Base-by-base conservation (phyloP, 2,797 vertebrate species). In the Labeo calbasu region DNA sequence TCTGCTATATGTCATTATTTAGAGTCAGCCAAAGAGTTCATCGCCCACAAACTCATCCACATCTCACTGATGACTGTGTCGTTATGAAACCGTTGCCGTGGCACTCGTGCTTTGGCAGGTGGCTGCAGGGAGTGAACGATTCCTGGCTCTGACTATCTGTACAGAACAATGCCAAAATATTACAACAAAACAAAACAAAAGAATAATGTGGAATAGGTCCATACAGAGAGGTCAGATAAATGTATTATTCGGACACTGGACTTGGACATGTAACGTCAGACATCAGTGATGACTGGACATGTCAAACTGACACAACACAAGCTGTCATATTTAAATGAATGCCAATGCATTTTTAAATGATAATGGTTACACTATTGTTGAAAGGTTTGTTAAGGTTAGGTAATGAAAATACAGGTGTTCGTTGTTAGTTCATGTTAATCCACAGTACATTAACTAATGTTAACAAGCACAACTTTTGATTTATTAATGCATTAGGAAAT, bases 1-100 rank as follows among this genome's bases (percentile, higher is more conserved):
- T 88, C 86, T 87, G 82, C 86, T 82, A 55, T 59, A 75, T 77
- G 84, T 53, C 79, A 87, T 87, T 82, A 89, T 78, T 81, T 84
- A 69, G 66, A 77, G 43, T 81, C 75, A 85, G 83, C 81, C 77
- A 36, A 88, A 78, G 59, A 86, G 84, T 83, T 83, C 82, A 77
- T 77, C 59, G 76, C 82, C 79, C 84, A 84, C 65, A 84, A 77
- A 63, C 63, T 57, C 77, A 32, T 79, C 78, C 55, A 43, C 78
- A 76, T 77, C 40, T 63, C 36, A 82, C 69, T 76, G 80, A 84
- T 86, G 82, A 86, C 84, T 84, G 81, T 77, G 86, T n/a, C 15
- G 79, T 84, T 87, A 77, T 55, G 79, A 84, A 87, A 86, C 76
- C 17, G 7, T 73, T 80, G 72, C 83, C 9, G 68, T 71, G 53